Evolutionary conservation across 2,888 invertebrate genomes (phyloP), one percentile per base, ranked within the genome.

Genomic region (Smittia sp.): DNA sequence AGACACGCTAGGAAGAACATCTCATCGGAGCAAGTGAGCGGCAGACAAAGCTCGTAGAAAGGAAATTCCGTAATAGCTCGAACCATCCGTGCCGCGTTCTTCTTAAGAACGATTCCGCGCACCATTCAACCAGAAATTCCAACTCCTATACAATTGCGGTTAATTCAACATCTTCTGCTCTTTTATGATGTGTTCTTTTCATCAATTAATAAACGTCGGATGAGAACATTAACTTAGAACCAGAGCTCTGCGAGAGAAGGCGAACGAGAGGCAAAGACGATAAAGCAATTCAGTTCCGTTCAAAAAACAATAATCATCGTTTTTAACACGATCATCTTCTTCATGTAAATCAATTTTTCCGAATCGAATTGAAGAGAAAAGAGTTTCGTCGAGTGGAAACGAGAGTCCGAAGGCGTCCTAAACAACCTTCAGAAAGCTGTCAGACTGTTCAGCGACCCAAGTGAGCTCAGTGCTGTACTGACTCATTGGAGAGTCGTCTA

Each of bases 241-340:
- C 15, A 6, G 58, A 22, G 22, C 22, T 18, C 9, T 13, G n/a
- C n/a, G 46, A 39, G 39, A 20, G 15, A 68, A 41, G 1, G 9
- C 22, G 68, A 68, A 25, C 4, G 20, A 46, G 68, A 22, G 22
- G 15, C 9, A 15, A 18, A 58, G 58, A 58, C 58, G 58, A 15
- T n/a, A n/a, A 27, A 25, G 25, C 9, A 27, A 54, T 70, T 70
- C 54, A 72, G 72, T 72, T 72, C 72, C 72, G 72, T 72, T 72
- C 41, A 72, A 54, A 72, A 62, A 62, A 72, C 72, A 72, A 72
- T 39, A 72, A 32, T 72, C 72, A 72, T 72, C 39, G 62, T 32
- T 72, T 72, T 72, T 72, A 72, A 72, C 62, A 62, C 62, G 39
- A 22, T 72, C 62, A 63, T 27, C 22, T 22, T 15, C 15, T 22